Percentiles rank a stretch among this genome's conserved stretches.
Evolutionary conservation across 2,888 invertebrate species (phyloP).

Genomic region (Agrochola macilenta): DNA sequence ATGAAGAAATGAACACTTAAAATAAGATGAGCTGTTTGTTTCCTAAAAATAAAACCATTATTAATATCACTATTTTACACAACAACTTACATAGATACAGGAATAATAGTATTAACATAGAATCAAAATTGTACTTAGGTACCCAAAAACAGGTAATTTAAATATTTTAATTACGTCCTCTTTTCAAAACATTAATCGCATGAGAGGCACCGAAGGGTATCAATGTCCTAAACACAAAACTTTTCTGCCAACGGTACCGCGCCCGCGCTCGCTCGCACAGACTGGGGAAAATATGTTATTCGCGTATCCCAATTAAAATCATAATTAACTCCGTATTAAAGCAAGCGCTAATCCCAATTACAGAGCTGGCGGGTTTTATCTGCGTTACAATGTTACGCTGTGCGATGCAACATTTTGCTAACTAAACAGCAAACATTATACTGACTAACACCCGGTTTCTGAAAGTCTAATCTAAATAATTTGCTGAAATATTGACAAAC

Average conservation of each 20-base stretch:
- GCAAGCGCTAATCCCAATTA: conserved; percentile 85
- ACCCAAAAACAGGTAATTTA: background rate
- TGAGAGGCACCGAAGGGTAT: background rate
- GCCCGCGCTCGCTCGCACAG: conserved; percentile 67
- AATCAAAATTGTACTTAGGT: background rate
- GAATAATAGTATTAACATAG: background rate
- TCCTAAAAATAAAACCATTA: background rate
- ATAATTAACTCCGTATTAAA: conserved; percentile 87
- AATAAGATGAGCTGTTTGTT: background rate
- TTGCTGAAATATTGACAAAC: background rate
- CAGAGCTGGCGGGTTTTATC: conserved; percentile 72
- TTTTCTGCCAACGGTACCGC: conserved; percentile 67
- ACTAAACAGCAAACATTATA: background rate
- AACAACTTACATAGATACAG: background rate
- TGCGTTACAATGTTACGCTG: conserved; percentile 13
- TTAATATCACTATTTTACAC: too few relatives aligned
- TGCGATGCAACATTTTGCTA: conserved; percentile 23
- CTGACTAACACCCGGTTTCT: background rate
- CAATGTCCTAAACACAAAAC: background rate
- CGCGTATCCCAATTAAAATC: conserved; percentile 86
- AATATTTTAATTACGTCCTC: too few relatives aligned
- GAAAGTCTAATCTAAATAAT: background rate
- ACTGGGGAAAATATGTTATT: conserved; percentile 81
- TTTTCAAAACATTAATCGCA: background rate
- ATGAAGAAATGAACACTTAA: background rate